phyloP scores from a whole-genome alignment of 1,140 invertebrate genomes.

The Dendroctonus ponderosae region DNA sequence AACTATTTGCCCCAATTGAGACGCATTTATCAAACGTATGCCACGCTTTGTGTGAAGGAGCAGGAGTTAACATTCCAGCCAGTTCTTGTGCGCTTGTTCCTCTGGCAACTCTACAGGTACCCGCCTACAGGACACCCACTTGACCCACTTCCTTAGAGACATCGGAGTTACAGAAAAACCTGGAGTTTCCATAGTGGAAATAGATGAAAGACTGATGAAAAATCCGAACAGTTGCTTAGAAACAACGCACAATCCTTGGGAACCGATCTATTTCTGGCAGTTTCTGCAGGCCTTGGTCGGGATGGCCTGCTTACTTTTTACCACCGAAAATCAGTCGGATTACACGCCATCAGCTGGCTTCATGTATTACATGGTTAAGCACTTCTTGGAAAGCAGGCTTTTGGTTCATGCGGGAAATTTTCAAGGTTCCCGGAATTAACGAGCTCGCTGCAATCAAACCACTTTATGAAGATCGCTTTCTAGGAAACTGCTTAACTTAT shows the following conservation, averaged over 20 bases:
- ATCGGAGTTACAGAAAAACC: slow-evolving; percentile 52
- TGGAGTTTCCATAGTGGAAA: slow-evolving; percentile 53
- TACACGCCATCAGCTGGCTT: slow-evolving; percentile 42
- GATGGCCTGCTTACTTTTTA: slow-evolving; percentile 53
- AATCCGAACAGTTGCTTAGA: slow-evolving; percentile 52
- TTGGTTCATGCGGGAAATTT: slow-evolving; percentile 49
- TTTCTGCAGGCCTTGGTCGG: slow-evolving; percentile 57
- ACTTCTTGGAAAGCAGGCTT: slow-evolving; percentile 54
- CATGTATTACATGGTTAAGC: slow-evolving; percentile 52
- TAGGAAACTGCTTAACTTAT: slow-evolving; percentile 50
- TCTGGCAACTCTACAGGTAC: slow-evolving; percentile 57
- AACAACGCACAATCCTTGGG: slow-evolving; percentile 56
- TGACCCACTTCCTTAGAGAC: slow-evolving; percentile 9
- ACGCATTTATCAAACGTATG: slow-evolving; percentile 28
- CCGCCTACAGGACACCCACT: slow-evolving; percentile 54
- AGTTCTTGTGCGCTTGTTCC: slow-evolving; percentile 53
- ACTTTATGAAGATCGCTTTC: slow-evolving; percentile 5
- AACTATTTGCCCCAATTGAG: slow-evolving; percentile 24
- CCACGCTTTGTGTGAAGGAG: slow-evolving; percentile 11
- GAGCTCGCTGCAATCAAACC: not conserved
- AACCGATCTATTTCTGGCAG: slow-evolving; percentile 61
- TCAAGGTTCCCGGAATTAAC: slow-evolving; percentile 46
- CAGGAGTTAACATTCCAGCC: slow-evolving; percentile 16
- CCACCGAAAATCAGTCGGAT: not conserved
- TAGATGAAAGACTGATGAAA: slow-evolving; percentile 52